These are phyloP conservation scores for Trematomus bernacchii DNA, from an alignment of 2,797 vertebrate genomes.

Conservation along the genomic window DNA sequence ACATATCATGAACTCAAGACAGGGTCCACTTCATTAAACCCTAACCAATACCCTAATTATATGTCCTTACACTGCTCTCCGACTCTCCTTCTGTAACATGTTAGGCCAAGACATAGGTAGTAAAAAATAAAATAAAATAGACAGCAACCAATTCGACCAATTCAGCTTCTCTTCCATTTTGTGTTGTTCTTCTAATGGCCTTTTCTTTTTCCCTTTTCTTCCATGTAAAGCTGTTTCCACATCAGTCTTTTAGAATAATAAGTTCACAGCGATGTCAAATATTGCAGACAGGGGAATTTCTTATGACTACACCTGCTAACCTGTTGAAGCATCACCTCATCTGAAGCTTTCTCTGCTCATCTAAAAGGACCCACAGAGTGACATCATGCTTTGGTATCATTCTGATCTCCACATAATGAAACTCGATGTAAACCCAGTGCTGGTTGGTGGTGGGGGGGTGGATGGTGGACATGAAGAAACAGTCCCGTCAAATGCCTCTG, in stretches of 20 bases:
- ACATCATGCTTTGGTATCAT: background rate
- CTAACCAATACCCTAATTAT: background rate
- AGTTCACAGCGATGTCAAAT: too few relatives aligned
- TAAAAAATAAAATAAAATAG: background rate
- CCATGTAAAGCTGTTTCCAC: too few relatives aligned
- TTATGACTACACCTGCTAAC: background rate
- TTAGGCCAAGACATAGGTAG: background rate
- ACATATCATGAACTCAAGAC: background rate
- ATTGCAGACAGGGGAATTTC: too few relatives aligned
- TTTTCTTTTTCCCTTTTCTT: too few relatives aligned
- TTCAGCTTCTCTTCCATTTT: too few relatives aligned
- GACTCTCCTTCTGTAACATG: background rate
- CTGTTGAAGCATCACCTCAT: background rate
- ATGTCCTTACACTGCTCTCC: background rate
- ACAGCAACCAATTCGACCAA: too few relatives aligned
- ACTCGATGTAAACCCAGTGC: conserved; percentile 8
- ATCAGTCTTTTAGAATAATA: too few relatives aligned
- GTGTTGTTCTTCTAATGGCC: too few relatives aligned
- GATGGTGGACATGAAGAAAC: background rate
- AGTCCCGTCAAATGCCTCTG: background rate
- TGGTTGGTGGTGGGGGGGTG: background rate
- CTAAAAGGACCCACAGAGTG: conserved; percentile 1
- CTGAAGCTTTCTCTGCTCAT: background rate
- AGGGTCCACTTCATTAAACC: background rate
- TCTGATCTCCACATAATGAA: conserved; percentile 12